A percentile compares a stretch with the other conserved stretches of the same genome.
phyloP scores from a whole-genome alignment of 2,113 vertebrate species.

The Dissostichus mawsoni region DNA sequence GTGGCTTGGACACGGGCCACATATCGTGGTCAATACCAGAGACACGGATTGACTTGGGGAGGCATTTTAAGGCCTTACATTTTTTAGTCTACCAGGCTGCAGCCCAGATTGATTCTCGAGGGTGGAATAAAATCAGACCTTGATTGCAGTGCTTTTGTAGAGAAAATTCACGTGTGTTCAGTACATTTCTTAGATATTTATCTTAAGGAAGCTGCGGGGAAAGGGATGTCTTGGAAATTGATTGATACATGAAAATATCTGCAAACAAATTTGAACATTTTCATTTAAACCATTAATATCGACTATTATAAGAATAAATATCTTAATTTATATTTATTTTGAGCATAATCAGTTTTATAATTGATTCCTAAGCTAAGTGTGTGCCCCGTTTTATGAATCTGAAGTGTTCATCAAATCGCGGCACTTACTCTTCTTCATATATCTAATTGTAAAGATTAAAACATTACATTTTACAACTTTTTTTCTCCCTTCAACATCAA shows the following conservation, averaged over 20 bases:
- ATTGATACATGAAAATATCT: not conserved
- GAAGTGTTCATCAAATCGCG: not conserved
- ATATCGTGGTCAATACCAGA: slow-evolving; percentile 74
- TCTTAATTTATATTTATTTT: not conserved
- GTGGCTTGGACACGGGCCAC: slow-evolving; percentile 76
- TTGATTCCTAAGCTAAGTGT: not conserved
- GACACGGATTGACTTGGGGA: slow-evolving; percentile 65
- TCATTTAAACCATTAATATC: not conserved
- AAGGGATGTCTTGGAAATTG: not conserved
- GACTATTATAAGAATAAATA: not conserved
- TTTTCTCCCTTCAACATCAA: slow-evolving; percentile 64
- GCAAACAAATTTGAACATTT: not conserved
- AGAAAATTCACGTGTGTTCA: not conserved
- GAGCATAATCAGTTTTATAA: not conserved
- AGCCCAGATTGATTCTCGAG: slow-evolving; percentile 53
- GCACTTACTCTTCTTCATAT: slow-evolving; percentile 41
- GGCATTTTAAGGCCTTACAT: slow-evolving; percentile 68
- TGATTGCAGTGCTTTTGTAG: slow-evolving; percentile 35
- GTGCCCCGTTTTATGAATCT: not conserved
- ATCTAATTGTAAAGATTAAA: slow-evolving; percentile 64
- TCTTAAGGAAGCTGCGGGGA: not conserved
- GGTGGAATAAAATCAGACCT: slow-evolving; percentile 37
- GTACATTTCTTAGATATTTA: slow-evolving; percentile 13
- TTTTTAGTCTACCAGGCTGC: slow-evolving; percentile 67
- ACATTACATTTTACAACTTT: slow-evolving; percentile 65